phyloP scores from a whole-genome alignment of 2,888 invertebrate species.

The Nudaria mundana region DNA sequence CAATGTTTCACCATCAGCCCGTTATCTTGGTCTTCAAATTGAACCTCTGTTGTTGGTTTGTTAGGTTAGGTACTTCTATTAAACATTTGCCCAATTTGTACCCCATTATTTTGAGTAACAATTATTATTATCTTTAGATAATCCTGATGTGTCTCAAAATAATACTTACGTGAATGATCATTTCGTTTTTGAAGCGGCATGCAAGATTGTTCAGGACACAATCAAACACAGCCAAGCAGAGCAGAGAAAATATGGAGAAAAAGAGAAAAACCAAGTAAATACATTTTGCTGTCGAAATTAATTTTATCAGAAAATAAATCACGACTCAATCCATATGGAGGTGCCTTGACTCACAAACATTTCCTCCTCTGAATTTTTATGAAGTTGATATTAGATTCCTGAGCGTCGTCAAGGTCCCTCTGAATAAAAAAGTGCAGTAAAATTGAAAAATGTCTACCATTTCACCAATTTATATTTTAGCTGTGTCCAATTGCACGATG shows the following conservation, averaged over 20 bases:
- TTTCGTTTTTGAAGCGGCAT: constrained; percentile 88
- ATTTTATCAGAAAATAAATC: constrained; percentile 76
- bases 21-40: constrained; percentile 20
- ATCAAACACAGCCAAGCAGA: constrained; percentile 93
- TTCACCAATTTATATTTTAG: constrained; percentile 48
- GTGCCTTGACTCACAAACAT: constrained; percentile 62
- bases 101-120: constrained; percentile 32
- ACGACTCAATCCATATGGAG: constrained; percentile 72
- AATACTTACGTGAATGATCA: constrained; percentile 89
- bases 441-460: constrained; percentile 62
- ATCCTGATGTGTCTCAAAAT: constrained; percentile 79
- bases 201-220: constrained; percentile 89
- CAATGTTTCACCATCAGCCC: constrained; percentile 19
- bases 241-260: constrained; percentile 90
- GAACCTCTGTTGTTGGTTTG: constrained; percentile 24
- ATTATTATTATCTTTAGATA: constrained; percentile 33
- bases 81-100: constrained; percentile 25
- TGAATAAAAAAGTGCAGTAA: constrained; percentile 75
- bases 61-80: too few species aligned
- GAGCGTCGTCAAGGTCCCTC: constrained; percentile 67
- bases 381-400: constrained; percentile 23
- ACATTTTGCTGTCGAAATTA: constrained; percentile 81
- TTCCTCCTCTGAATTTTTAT: constrained; percentile 17
- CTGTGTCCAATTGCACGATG: background rate
- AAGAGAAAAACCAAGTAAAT: constrained; percentile 89